Conservation (phyloP, 2,888 invertebrate species). For the Xylophagus ater region DNA sequence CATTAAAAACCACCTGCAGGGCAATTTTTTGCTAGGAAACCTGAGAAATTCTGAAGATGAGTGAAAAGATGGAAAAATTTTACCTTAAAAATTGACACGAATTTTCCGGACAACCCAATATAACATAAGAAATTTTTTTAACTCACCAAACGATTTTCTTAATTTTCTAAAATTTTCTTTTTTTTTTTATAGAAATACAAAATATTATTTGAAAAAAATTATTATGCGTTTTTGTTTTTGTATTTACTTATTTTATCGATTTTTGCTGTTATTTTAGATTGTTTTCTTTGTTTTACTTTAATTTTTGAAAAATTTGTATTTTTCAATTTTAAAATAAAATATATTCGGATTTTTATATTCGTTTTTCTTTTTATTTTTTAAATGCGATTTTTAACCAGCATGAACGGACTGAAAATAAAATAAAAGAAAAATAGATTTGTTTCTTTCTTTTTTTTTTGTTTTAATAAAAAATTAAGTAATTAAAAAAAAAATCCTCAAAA, state of each 20-base stretch:
- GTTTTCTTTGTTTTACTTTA: not conserved
- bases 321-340: not conserved
- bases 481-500: not conserved
- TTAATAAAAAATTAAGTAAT: not conserved
- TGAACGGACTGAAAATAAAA: conserved; percentile 40
- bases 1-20: too few relatives aligned
- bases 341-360: not conserved
- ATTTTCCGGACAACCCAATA: too few relatives aligned
- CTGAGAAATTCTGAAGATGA: too few relatives aligned
- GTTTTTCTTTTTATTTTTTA: not conserved
- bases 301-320: not conserved
- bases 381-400: conserved; percentile 32
- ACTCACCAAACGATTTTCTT: too few relatives aligned
- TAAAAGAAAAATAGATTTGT: conserved; percentile 22
- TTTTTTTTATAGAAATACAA: conserved; percentile 6
- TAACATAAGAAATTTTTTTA: too few relatives aligned
- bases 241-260: too few relatives aligned
- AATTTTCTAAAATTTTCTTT: not conserved
- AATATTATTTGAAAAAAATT: too few relatives aligned
- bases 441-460: not conserved
- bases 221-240: too few relatives aligned
- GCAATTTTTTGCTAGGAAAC: too few relatives aligned
- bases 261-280: too few relatives aligned
- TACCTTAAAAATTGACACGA: too few relatives aligned
- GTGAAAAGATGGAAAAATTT: too few relatives aligned